Evolutionary conservation across 2,113 vertebrate genomes (phyloP), one percentile per base, ranked within the genome.

Genomic region (Corythoichthys haematopterus): DNA sequence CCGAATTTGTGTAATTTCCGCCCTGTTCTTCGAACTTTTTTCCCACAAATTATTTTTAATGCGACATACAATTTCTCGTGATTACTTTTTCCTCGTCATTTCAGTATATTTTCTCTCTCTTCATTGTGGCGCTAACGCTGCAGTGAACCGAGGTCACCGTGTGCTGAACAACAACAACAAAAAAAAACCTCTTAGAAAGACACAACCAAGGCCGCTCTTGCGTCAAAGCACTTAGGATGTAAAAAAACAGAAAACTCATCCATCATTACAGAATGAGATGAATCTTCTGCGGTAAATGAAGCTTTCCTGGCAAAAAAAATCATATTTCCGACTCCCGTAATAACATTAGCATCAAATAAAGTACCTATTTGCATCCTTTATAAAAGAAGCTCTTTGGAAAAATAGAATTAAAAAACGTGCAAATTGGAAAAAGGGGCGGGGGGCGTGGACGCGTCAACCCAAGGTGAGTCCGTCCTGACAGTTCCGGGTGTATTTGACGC

Each of bases 401-500:
- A 87, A 90, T 90, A 89, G 56, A 93, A 89, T 90, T 89, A 88
- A 87, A 91, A 84, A 90, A 82, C 92, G 94, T 96, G 94, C 94
- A 96, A 96, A 95, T 81, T 88, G 85, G 84, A 90, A 90, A 86
- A 80, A 75, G 75, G 37, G 16, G 65, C 82, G 6, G 57, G 7
- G 56, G 13, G 2, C 69, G 63, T 46, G 71, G 71, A 2, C 71
- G 68, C 16, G 76, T 77, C 0, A 88, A 72, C 57, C 85, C 76
- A 75, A 35, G 16, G 56, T 16, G 3, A 74, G 68, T 46, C 74
- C 73, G 2, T 74, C 74, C 16, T 77, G 77, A 0, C 88, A 73
- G 58, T 85, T 78, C 36, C 87, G 69, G 16, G 81, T 79, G 88
- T 91, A 78, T 47, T 59, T 71, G 36, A 84, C 89, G 6, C 53